Percentiles rank a stretch among this genome's conserved stretches.
phyloP scores from a whole-genome alignment of 2,797 vertebrate species.

The Gambelia wislizenii region DNA sequence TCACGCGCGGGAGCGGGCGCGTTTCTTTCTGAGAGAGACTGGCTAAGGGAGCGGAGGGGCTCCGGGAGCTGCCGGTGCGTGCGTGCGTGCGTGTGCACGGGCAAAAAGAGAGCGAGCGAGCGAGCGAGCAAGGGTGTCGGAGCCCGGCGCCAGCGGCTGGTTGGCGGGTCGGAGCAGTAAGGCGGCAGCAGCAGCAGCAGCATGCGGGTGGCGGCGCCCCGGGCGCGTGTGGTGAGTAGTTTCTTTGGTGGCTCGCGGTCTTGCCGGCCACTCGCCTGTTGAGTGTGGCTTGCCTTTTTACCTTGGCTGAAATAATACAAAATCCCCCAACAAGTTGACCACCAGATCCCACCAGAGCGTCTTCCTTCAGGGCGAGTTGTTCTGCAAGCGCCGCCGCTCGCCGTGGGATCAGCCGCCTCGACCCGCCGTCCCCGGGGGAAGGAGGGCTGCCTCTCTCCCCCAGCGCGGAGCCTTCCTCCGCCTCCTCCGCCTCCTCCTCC shows the following conservation, averaged over 20 bases:
- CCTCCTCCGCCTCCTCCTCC: background rate
- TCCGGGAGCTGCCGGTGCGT: conserved; percentile 28
- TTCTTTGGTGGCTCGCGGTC: background rate
- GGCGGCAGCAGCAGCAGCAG: conserved; percentile 33
- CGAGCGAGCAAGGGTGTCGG: background rate
- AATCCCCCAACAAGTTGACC: background rate
- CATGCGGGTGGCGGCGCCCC: conserved; percentile 57
- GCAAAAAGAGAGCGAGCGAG: background rate
- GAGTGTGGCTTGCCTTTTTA: conserved; percentile 15
- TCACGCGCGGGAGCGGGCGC: background rate
- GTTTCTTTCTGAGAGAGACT: no score
- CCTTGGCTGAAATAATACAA: background rate
- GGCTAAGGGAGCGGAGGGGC: background rate
- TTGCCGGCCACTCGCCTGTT: conserved; percentile 54
- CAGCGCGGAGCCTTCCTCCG: no score
- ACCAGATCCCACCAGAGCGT: no score
- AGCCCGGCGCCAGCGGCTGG: conserved; percentile 5
- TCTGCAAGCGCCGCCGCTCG: background rate
- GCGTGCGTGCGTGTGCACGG: background rate
- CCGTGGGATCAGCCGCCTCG: background rate
- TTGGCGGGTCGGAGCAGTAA: conserved; percentile 18
- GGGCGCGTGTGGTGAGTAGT: conserved; percentile 21
- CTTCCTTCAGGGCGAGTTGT: no score
- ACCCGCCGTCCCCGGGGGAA: background rate
- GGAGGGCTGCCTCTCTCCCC: background rate